Evolutionary conservation across 2,888 invertebrate genomes (phyloP), one percentile per base, ranked within the genome.

Genomic region (Nezara viridula): DNA sequence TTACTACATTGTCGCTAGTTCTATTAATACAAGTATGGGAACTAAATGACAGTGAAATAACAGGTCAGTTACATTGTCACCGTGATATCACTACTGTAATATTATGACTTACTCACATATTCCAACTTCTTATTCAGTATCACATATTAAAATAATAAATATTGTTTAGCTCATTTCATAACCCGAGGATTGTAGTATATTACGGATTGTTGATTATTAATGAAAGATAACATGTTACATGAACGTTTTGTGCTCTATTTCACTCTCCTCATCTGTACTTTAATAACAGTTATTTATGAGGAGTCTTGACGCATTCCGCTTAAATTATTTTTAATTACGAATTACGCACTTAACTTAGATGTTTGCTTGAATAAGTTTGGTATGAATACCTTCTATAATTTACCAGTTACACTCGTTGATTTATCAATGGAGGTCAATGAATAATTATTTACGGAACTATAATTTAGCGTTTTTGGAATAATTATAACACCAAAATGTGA

Each of bases 21-120:
- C 60, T 77, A 77, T 77, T 77, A 77, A 10, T 77, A 77, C 40
- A 10, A 40, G 40, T 77, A 40, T 77, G 77, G 77, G 77, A 77
- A 40, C 21, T 77, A 16, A 44, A 77, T n/a, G 24, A 24, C 14
- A 40, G 44, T 40, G 40, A 77, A 77, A 24, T 77, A 77, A 40
- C 40, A 77, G 77, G 3, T 10, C 37, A 44, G 77, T 37, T n/a
- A 37, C 44, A 77, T 40, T 77, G 40, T 77, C 73, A 77, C 73
- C 32, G 19, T 73, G 19, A 37, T 77, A 32, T 40, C 77, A 77
- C 40, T 24, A 21, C 77, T 77, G 9, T 77, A 24, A 77, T 24
- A 10, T 21, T 40, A 77, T 3, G 40, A 77, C 44, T 77, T 40
- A 24, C 40, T 77, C 40, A 77, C 77, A 21, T 1, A 24, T 24